phyloP scores from a whole-genome alignment of 2,888 invertebrate genomes.

The Synanthedon andrenaeformis region DNA sequence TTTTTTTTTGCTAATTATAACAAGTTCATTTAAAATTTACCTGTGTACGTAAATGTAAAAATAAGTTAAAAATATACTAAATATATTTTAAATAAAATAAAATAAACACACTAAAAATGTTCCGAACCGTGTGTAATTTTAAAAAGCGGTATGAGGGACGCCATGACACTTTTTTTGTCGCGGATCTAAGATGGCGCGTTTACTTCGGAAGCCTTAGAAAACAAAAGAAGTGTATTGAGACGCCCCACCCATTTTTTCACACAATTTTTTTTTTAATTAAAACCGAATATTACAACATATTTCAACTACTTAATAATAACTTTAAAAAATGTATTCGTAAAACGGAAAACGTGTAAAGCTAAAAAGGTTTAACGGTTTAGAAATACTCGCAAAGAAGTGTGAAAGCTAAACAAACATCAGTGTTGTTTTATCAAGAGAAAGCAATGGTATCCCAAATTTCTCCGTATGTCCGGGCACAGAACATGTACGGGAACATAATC shows the following conservation, averaged over 20 bases:
- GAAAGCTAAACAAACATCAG: slow-evolving; percentile 12
- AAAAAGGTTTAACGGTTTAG: background rate
- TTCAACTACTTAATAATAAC: no score
- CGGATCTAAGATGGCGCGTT: slow-evolving; percentile 63
- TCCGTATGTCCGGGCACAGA: slow-evolving; percentile 14
- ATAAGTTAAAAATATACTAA: no score
- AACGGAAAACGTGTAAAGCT: background rate
- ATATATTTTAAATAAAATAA: no score
- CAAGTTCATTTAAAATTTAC: no score
- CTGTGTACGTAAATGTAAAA: no score
- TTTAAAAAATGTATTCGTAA: no score
- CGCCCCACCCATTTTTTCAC: slow-evolving; percentile 45
- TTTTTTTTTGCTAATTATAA: no score
- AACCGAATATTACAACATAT: no score
- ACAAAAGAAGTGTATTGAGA: slow-evolving; percentile 50
- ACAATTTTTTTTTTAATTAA: no score
- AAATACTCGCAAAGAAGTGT: background rate
- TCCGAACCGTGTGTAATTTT: no score
- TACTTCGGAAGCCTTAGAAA: slow-evolving; percentile 45
- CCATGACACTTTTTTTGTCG: slow-evolving; percentile 66
- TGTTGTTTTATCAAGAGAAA: slow-evolving; percentile 29
- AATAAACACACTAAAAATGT: no score
- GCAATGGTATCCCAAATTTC: slow-evolving; percentile 35
- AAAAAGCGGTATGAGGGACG: slow-evolving; percentile 19
- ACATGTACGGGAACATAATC: slow-evolving; percentile 43